Evolutionary conservation across 2,797 vertebrate species (phyloP).

Genomic region (Pantherophis vulpinus): DNA sequence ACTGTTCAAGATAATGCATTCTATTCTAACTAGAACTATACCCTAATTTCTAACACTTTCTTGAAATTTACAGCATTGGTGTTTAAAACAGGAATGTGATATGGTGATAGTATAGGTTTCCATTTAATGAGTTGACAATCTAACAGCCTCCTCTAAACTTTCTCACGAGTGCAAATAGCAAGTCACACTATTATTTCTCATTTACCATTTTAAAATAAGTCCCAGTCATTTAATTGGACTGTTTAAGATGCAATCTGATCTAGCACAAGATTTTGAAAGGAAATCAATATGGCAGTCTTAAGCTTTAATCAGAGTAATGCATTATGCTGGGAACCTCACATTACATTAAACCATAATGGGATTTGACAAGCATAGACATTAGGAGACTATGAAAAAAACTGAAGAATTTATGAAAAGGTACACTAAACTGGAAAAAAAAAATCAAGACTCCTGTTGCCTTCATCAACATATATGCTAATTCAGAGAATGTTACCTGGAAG

Average conservation of each 20-base stretch:
- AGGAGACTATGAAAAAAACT: neutral
- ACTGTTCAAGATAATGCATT: neutral
- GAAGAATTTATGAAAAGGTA: too few relatives aligned
- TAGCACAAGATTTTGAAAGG: neutral
- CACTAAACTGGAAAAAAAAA: too few relatives aligned
- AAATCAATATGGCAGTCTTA: neutral
- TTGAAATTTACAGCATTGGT: neutral
- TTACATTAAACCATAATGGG: neutral
- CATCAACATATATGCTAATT: neutral
- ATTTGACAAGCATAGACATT: neutral
- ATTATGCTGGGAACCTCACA: neutral
- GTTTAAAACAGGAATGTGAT: neutral
- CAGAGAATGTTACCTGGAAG: neutral
- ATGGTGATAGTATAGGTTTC: neutral
- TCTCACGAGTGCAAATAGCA: neutral
- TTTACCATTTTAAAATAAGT: neutral
- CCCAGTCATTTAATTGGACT: neutral
- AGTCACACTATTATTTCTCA: neutral
- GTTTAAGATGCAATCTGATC: neutral
- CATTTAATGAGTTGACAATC: neutral
- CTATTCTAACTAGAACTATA: neutral
- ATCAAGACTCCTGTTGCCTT: neutral
- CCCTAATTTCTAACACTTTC: neutral
- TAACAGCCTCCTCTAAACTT: neutral
- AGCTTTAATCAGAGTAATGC: neutral